Evolutionary conservation across 2,797 vertebrate species (phyloP).

Genomic region (Sebastes kiyomatsui): DNA sequence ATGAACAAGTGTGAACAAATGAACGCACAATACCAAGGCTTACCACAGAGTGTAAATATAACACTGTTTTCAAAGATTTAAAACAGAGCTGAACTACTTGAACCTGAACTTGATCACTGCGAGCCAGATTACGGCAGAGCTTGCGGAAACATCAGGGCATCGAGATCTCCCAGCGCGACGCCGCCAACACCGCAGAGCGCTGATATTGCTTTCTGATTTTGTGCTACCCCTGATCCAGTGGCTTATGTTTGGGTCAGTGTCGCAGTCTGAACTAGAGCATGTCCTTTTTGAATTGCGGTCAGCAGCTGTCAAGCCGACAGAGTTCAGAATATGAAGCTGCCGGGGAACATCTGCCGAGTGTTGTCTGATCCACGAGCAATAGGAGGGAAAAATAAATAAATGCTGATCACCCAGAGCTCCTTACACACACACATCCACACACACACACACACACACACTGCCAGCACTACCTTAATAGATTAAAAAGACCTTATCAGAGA

Average conservation of each 20-base stretch:
- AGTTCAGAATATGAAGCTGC: slow-evolving; percentile 67
- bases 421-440: slow-evolving; percentile 15
- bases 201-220: slow-evolving; percentile 62
- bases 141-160: slow-evolving; percentile 26
- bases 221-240: slow-evolving; percentile 55
- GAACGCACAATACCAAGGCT: background rate
- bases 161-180: slow-evolving; percentile 21
- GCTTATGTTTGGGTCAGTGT: slow-evolving; percentile 76
- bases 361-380: slow-evolving; percentile 44
- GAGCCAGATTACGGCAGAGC: slow-evolving; percentile 43
- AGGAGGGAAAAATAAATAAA: background rate
- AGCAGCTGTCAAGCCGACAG: slow-evolving; percentile 77
- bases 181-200: slow-evolving; percentile 13
- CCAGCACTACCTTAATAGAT: slow-evolving; percentile 28
- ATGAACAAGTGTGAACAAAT: background rate
- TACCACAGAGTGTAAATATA: slow-evolving; percentile 14
- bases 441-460: background rate
- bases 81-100: slow-evolving; percentile 15
- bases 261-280: slow-evolving; percentile 67
- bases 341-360: slow-evolving; percentile 73
- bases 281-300: slow-evolving; percentile 79
- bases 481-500: slow-evolving; percentile 54
- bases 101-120: slow-evolving; percentile 35
- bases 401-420: slow-evolving; percentile 43
- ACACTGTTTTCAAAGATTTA: slow-evolving; percentile 15